A percentile compares a stretch with the other conserved stretches of the same genome.
These are phyloP conservation scores for Panurus biarmicus DNA, from an alignment of 2,113 vertebrate species.

Conservation along the genomic window DNA sequence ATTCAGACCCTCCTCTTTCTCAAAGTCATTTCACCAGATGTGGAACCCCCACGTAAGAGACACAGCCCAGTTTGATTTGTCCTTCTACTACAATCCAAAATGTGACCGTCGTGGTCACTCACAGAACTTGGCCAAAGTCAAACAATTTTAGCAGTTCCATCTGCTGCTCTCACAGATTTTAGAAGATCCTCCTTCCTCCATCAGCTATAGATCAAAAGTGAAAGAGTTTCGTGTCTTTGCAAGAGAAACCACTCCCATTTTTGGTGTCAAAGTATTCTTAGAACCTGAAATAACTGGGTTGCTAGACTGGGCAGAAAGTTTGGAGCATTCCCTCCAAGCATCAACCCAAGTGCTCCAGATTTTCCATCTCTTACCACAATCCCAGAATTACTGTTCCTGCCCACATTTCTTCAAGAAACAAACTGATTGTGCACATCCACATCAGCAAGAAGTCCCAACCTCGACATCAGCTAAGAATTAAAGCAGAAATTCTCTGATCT, in stretches of 20 bases:
- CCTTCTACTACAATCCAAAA: neutral
- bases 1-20: neutral
- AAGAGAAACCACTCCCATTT: neutral
- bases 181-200: neutral
- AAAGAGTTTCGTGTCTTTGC: neutral
- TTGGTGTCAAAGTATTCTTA: neutral
- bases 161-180: neutral
- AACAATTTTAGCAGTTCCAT: neutral
- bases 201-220: neutral
- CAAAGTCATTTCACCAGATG: neutral
- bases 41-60: neutral
- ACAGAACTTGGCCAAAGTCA: neutral
- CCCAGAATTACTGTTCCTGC: neutral
- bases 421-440: neutral
- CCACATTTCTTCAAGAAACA: neutral
- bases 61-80: neutral
- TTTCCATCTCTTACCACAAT: neutral
- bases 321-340: neutral
- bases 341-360: neutral
- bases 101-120: rapidly evolving
- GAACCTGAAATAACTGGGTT: neutral
- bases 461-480: neutral
- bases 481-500: neutral
- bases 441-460: neutral
- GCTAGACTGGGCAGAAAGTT: neutral